Evolutionary conservation across 2,113 vertebrate genomes (phyloP).

Genomic region (Rhineura floridana): DNA sequence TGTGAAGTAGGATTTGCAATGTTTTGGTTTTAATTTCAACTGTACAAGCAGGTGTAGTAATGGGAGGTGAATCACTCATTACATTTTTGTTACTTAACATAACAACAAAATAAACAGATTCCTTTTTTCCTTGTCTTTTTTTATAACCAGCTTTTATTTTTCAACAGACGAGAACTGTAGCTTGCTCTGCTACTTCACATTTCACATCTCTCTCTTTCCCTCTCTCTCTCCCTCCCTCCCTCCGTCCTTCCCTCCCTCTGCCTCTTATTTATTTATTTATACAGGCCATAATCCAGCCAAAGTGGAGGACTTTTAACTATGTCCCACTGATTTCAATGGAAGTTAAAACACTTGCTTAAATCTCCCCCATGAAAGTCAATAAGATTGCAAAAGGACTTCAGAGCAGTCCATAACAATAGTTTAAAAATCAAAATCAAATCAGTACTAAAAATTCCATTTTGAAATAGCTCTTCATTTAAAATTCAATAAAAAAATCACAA

Average conservation of each 20-base stretch:
- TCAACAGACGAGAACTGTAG: background rate
- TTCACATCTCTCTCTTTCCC: too few relatives aligned
- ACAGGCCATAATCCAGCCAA: background rate
- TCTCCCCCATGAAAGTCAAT: background rate
- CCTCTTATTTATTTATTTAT: background rate
- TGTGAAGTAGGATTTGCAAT: slow-evolving; percentile 89
- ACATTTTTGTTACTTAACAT: slow-evolving; percentile 68
- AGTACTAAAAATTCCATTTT: background rate
- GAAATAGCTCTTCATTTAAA: background rate
- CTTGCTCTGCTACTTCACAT: background rate
- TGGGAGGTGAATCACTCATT: slow-evolving; percentile 77
- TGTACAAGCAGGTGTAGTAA: slow-evolving; percentile 87
- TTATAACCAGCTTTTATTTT: background rate
- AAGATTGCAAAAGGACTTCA: background rate
- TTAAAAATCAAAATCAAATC: background rate
- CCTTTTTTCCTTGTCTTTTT: background rate
- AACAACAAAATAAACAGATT: slow-evolving; percentile 28
- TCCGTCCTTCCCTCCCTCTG: too few relatives aligned
- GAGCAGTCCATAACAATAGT: background rate
- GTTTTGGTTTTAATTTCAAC: slow-evolving; percentile 89
- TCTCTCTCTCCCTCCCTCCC: background rate
- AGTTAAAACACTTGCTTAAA: background rate
- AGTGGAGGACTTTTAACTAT: background rate
- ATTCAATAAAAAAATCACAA: background rate
- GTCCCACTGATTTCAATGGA: too few relatives aligned